Base-by-base conservation (phyloP, 2,113 vertebrate species). In the Nothocercus nigrocapillus region DNA sequence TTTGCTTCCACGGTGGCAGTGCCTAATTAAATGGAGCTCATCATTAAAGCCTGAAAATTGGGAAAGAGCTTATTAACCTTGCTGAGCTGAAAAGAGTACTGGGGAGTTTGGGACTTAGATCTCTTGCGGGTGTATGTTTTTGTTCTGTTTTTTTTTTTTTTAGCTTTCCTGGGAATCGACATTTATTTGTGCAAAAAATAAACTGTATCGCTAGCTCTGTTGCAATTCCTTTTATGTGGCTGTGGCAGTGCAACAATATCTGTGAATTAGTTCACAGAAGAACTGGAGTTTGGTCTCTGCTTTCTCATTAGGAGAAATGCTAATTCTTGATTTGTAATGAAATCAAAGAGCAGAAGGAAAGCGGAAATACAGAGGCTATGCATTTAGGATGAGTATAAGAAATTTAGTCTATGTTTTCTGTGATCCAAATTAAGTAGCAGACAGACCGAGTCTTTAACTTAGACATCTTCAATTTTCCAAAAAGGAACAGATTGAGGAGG, bases 211-310 rank as follows among this genome's bases (percentile, higher is more conserved):
- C 12, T 82, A 81, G 32, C 95, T 92, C 45, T 88, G 49, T 56
- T 34, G 38, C 5, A 2, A 34, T 89, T 34, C 61, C 42, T 84
- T 88, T 82, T 58, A 82, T 75, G 72, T 87, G 32, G 9, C 49
- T 85, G 27, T 89, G 47, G 38, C 49, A 42, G 19, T 89, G 36
- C 25, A 7, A 21, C 51, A 81, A 81, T 62, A 86, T 70, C 42
- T 80, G n/a, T 95, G 56, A 91, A 79, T 95, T 94, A 82, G 76
- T 76, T 56, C 70, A 70, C 56, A 66, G 59, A 76, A 59, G 22
- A 94, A 58, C 21, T 90, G 45, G 51, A 92, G 66, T 95, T 82
- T 66, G 72, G 10, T 69, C 34, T 12, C 45, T 32, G 34, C 79
- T 93, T 59, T 73, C 21, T 94, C 27, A 17, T 76, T 89, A 88